Evolutionary conservation across 2,113 vertebrate species (phyloP), one percentile per base, ranked within the genome.

Genomic region (Actenoides hombroni): DNA sequence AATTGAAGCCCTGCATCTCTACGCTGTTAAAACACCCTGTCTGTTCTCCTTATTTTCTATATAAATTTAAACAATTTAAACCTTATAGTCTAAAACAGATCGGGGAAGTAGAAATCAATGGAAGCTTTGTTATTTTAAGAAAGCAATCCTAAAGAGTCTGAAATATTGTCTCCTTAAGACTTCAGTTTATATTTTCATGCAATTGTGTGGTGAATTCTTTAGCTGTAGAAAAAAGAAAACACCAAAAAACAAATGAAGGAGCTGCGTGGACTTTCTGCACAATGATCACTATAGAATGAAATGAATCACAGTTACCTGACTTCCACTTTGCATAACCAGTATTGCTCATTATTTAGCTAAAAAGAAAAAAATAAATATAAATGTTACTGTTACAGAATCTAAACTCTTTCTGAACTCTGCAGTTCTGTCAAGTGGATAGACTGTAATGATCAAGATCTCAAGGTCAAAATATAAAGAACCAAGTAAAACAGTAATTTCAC

Each of bases 401-500:
- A 56, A 90, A 35, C 51, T 59, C 10, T 2, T 56, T 60, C 81
- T 88, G 83, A 93, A 81, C 79, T 65, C 78, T 18, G 59, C 44
- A 35, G 37, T 33, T 90, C 26, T 49, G 16, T 42, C 79, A 71
- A 85, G 60, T 59, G 49, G 75, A 92, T 74, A 11, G 20, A 90
- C 83, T 78, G 2, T 42, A 90, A 85, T 81, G 92, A 90, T 88
- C 51, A 60, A 83, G 88, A 93, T 90, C 90, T 92, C 79, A 88
- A 96, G 95, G 95, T 94, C 92, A 94, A 93, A 95, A 79, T 71
- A 95, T 2, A 68, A 93, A 95, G 83, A 86, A 71, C 76, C 4
- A 5, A 83, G 68, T 53, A 76, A 95, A 97, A 8, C 65, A 79
- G 89, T 68, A 79, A 91, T 95, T 96, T 95, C 95, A 87, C 68